Evolutionary conservation across 2,113 vertebrate species (phyloP).

Genomic region (Ranitomeya imitator): DNA sequence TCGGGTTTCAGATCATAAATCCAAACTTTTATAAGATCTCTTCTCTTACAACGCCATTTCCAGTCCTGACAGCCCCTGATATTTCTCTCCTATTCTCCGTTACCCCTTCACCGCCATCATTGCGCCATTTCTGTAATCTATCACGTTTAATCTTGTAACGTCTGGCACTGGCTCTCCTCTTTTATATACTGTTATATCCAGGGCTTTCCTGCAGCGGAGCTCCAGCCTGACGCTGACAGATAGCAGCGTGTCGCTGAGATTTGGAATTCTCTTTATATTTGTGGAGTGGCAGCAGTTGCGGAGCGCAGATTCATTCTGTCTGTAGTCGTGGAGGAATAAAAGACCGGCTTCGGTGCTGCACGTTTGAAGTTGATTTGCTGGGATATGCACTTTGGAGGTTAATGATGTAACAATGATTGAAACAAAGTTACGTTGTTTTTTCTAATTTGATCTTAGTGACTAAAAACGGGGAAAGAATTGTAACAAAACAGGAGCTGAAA

Average conservation of each 20-base stretch:
- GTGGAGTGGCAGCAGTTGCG: background rate
- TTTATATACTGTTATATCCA: conserved; percentile 25
- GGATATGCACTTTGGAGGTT: background rate
- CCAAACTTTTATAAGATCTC: conserved; percentile 12
- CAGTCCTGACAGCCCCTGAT: background rate
- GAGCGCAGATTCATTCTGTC: conserved; percentile 16
- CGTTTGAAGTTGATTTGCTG: conserved; percentile 34
- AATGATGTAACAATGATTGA: background rate
- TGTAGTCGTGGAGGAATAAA: conserved; percentile 28
- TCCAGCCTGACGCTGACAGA: conserved; percentile 7
- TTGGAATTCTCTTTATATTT: conserved; percentile 35
- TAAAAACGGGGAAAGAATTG: too few relatives aligned
- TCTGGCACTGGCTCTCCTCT: background rate
- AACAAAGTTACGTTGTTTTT: background rate
- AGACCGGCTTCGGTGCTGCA: background rate
- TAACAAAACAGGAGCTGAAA: background rate
- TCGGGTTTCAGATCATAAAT: background rate
- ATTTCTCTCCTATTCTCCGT: conserved; percentile 3
- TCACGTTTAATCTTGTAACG: conserved; percentile 27
- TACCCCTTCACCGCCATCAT: background rate
- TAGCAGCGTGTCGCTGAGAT: conserved; percentile 26
- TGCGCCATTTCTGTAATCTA: background rate
- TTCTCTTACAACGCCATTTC: conserved; percentile 1
- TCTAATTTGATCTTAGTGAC: background rate
- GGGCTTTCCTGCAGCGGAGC: background rate